Evolutionary conservation across 2,797 vertebrate genomes (phyloP), one percentile per base, ranked within the genome.

Genomic region (Phrynocephalus vlangalii): DNA sequence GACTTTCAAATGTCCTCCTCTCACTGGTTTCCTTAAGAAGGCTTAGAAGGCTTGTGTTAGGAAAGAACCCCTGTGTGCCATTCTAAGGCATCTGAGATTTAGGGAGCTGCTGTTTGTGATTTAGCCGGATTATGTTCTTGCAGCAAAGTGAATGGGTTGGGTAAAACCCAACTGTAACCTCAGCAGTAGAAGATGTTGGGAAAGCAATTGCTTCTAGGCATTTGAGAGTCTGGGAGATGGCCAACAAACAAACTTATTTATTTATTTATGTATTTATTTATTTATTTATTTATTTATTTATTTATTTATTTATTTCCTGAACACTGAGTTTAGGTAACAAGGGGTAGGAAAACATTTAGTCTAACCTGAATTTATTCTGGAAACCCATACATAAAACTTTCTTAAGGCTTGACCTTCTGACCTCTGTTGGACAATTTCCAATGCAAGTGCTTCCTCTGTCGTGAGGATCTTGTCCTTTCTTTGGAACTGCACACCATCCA

Each of bases 11-110:
- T 11, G 13, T 16, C 28, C 60, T 83, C 48, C 87, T 15, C 2
- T 38, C 22, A 60, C 66, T 50, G 33, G 22, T 63, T 79, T 66
- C 68, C 48, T 84, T 88, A 89, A 85, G 79, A 60, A 82, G 79
- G 78, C 83, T 82, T 82, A 78, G 4, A 60, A 16, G 30, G 33
- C 20, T n/a, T n/a, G 63, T 56, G 83, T 68, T 63, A 71, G 71
- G 73, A 86, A 75, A 67, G 66, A 70, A 66, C 28, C 60, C 76
- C 71, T 38, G 44, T 82, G 80, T 22, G 44, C 20, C 5, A 11
- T 76, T 73, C 44, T 60, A 72, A 52, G 22, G 1, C 26, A 28
- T 33, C 50, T 60, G 24, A 6, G 60, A 24, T 78, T 56, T 83
- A n/a, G 50, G 6, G n/a, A 70, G 15, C 15, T n/a, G 30, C 67